Conservation (phyloP, 2,113 vertebrate genomes). For the Herpailurus yagouaroundi region DNA sequence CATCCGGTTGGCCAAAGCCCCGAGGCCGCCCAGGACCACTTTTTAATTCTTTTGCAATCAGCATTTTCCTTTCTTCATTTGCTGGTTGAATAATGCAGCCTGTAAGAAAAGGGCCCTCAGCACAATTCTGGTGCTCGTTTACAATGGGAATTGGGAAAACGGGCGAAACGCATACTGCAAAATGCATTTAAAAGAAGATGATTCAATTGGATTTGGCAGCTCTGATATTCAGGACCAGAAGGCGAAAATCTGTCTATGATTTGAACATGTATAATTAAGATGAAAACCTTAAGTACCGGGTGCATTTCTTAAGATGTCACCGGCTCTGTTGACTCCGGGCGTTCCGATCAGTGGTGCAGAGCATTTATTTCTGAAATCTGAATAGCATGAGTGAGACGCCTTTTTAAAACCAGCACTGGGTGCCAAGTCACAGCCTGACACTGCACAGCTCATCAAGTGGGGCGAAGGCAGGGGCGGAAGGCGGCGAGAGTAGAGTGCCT, state of each 20-base stretch:
- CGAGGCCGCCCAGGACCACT: conserved; percentile 2
- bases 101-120: conserved; percentile 78
- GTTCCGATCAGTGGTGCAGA: conserved; percentile 45
- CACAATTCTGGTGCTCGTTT: conserved; percentile 79
- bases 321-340: conserved; percentile 73
- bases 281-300: conserved; percentile 80
- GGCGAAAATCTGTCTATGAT: conserved; percentile 81
- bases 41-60: conserved; percentile 81
- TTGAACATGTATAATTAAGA: conserved; percentile 84
- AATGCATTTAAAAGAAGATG: conserved; percentile 79
- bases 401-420: conserved; percentile 47
- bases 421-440: conserved; percentile 13
- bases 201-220: conserved; percentile 84
- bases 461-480: neutral
- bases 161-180: conserved; percentile 66
- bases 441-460: neutral
- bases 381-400: conserved; percentile 41
- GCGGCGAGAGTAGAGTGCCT: neutral
- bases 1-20: neutral
- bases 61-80: conserved; percentile 78
- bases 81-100: conserved; percentile 78
- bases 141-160: conserved; percentile 81
- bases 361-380: conserved; percentile 70
- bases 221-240: conserved; percentile 81
- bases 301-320: conserved; percentile 77